These are phyloP conservation scores for Galbula dea DNA, from an alignment of 2,113 vertebrate species.

Conservation along the genomic window DNA sequence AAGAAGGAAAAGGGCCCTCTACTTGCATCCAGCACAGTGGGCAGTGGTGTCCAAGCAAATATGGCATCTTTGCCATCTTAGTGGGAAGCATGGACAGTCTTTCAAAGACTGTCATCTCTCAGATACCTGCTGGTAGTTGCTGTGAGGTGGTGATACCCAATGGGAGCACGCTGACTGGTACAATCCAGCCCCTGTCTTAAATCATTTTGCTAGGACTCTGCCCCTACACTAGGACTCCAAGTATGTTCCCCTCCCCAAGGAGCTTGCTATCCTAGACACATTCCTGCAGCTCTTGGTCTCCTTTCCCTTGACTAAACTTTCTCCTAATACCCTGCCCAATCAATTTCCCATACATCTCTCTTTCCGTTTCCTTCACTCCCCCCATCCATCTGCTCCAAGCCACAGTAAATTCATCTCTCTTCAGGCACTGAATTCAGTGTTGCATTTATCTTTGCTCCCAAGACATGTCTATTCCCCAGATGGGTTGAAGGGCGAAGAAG, in stretches of 20 bases:
- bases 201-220: neutral
- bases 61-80: neutral
- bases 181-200: neutral
- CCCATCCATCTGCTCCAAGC: neutral
- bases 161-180: neutral
- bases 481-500: neutral
- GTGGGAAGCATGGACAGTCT: neutral
- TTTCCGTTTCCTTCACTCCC: neutral
- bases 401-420: neutral
- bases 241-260: neutral
- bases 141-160: neutral
- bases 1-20: neutral
- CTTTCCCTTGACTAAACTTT: neutral
- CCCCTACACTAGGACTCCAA: neutral
- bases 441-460: neutral
- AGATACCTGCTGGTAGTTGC: neutral
- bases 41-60: neutral
- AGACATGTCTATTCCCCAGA: neutral
- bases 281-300: neutral
- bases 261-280: neutral
- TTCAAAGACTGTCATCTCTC: neutral
- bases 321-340: neutral
- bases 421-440: neutral
- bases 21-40: neutral
- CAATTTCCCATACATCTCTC: neutral